phyloP scores from a whole-genome alignment of 2,797 vertebrate genomes.

The Serranus cabrilla region DNA sequence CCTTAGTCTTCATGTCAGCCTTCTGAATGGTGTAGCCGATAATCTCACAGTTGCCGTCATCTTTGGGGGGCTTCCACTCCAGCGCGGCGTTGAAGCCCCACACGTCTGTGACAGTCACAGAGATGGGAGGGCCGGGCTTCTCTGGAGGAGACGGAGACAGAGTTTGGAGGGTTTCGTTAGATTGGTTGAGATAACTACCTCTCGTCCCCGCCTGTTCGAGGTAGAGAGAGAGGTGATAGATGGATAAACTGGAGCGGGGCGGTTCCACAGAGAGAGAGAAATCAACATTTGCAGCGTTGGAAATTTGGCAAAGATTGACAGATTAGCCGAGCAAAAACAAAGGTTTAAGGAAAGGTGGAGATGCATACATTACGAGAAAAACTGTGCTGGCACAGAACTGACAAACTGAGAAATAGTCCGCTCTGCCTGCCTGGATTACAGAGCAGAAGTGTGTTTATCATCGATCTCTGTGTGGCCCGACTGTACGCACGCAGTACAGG shows the following conservation, averaged over 20 bases:
- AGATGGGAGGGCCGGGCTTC: slow-evolving; percentile 88
- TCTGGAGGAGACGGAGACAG: slow-evolving; percentile 77
- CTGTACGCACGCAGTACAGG: slow-evolving; percentile 32
- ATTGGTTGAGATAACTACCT: slow-evolving; percentile 19
- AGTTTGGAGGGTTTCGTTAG: slow-evolving; percentile 18
- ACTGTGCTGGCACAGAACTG: slow-evolving; percentile 40
- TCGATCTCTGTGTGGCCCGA: slow-evolving; percentile 60
- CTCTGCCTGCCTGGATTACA: slow-evolving; percentile 43
- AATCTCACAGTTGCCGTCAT: slow-evolving; percentile 91
- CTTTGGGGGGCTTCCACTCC: slow-evolving; percentile 92
- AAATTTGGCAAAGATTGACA: slow-evolving; percentile 64
- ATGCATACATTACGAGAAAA: slow-evolving; percentile 44
- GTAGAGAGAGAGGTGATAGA: slow-evolving; percentile 32
- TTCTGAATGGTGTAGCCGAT: slow-evolving; percentile 91
- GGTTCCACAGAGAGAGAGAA: slow-evolving; percentile 50
- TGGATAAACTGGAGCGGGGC: slow-evolving; percentile 43
- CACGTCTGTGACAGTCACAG: slow-evolving; percentile 88
- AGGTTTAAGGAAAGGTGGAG: slow-evolving; percentile 43
- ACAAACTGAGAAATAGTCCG: slow-evolving; percentile 49
- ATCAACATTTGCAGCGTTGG: slow-evolving; percentile 35
- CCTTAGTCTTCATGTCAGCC: slow-evolving; percentile 93
- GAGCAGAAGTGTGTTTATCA: slow-evolving; percentile 60
- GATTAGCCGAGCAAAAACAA: slow-evolving; percentile 62
- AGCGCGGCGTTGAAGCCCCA: slow-evolving; percentile 93
- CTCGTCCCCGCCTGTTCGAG: slow-evolving; percentile 23